Percentiles rank a stretch among this genome's conserved stretches.
phyloP scores from a whole-genome alignment of 2,888 invertebrate species.

The Mystacides longicornis region DNA sequence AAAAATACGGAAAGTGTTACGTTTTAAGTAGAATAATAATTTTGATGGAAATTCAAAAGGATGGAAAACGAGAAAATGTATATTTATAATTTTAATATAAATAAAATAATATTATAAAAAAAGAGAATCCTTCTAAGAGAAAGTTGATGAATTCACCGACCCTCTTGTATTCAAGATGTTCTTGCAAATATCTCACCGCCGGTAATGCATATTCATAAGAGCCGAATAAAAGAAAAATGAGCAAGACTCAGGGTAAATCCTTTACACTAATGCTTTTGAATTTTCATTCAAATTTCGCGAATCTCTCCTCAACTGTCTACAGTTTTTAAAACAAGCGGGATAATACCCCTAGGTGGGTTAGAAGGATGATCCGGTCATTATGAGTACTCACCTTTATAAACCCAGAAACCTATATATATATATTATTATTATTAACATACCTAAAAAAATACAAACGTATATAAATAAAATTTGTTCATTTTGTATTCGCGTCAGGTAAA shows the following conservation, averaged over 20 bases:
- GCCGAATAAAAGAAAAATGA: conserved; percentile 8
- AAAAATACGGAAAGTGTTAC: no score
- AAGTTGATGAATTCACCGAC: conserved; percentile 12
- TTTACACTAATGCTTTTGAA: conserved; percentile 4
- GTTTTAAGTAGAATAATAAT: no score
- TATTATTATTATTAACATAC: neutral
- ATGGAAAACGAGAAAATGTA: no score
- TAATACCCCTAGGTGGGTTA: neutral
- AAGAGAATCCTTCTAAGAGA: neutral
- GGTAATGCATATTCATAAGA: conserved; percentile 12
- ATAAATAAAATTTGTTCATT: neutral
- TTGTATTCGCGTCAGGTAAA: neutral
- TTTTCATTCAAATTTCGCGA: conserved; percentile 5
- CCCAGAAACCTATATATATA: no score
- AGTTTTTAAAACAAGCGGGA: conserved; percentile 1
- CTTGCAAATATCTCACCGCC: conserved; percentile 7
- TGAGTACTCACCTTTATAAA: no score
- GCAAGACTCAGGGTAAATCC: neutral
- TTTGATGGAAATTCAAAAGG: no score
- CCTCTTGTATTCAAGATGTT: conserved; percentile 8
- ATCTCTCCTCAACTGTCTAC: conserved; percentile 3
- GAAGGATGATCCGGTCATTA: neutral
- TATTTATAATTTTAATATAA: no score
- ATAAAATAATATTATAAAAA: neutral
- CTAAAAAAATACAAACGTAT: neutral